These are phyloP conservation scores for Parotia lawesii DNA, from an alignment of 2,113 vertebrate species.

Conservation along the genomic window DNA sequence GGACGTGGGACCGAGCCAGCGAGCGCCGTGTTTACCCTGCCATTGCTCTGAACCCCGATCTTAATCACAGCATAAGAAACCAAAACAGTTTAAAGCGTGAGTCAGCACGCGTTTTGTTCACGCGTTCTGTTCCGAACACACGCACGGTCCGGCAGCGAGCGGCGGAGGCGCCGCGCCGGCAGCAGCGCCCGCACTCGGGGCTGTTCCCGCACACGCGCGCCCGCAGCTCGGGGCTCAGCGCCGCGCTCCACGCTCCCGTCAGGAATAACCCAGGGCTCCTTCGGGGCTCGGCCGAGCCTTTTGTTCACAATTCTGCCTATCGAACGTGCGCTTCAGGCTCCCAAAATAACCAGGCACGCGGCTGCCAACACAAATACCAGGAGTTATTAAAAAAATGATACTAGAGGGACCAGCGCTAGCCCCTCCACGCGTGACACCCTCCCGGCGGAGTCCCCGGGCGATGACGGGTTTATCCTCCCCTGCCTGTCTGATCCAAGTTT, in stretches of 20 bases:
- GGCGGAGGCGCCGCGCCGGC: neutral
- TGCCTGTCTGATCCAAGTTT: neutral
- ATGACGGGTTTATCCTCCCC: neutral
- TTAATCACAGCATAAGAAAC: slow-evolving; percentile 48
- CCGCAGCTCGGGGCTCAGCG: neutral
- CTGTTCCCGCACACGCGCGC: neutral
- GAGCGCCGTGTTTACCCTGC: slow-evolving; percentile 30
- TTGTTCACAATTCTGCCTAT: slow-evolving; percentile 47
- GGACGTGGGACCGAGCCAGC: neutral
- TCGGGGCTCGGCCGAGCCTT: slow-evolving; percentile 46
- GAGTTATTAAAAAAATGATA: neutral
- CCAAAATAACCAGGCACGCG: neutral
- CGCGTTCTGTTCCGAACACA: neutral
- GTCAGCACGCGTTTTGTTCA: slow-evolving; percentile 38
- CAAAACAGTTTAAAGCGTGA: slow-evolving; percentile 51
- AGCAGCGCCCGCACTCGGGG: neutral
- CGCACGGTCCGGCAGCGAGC: neutral
- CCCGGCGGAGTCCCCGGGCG: neutral
- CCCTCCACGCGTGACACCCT: neutral
- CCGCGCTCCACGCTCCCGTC: neutral
- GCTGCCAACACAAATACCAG: neutral
- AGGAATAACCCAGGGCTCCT: neutral
- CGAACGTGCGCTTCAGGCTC: neutral
- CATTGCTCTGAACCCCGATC: neutral
- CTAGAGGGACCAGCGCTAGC: neutral